Conservation (phyloP, 2,888 invertebrate genomes). For the Sialis fuliginosa region DNA sequence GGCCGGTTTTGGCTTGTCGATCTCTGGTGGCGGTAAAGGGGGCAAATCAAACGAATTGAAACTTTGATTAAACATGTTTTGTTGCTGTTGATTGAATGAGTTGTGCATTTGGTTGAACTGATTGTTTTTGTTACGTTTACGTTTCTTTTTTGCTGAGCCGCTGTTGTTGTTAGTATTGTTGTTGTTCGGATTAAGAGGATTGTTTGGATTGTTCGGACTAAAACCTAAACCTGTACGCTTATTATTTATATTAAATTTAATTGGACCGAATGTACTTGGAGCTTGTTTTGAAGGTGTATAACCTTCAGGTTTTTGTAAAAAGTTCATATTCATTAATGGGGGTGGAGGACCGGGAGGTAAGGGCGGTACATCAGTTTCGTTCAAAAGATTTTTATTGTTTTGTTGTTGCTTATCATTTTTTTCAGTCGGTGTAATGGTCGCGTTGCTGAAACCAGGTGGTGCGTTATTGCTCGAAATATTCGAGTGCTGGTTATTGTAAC, state of each 20-base stretch:
- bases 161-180: constrained; percentile 23
- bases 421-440: constrained; percentile 14
- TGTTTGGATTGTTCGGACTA: constrained; percentile 21
- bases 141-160: constrained; percentile 52
- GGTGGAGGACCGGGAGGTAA: constrained; percentile 39
- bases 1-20: constrained; percentile 26
- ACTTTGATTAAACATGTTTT: constrained; percentile 20
- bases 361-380: constrained; percentile 27
- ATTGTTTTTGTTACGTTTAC: constrained; percentile 50
- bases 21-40: constrained; percentile 31
- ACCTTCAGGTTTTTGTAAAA: constrained; percentile 22
- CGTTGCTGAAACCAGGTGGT: constrained; percentile 30
- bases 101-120: constrained; percentile 15
- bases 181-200: constrained; percentile 14
- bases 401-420: constrained; percentile 11
- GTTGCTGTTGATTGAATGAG: constrained; percentile 17
- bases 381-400: constrained; percentile 19
- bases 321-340: constrained; percentile 17
- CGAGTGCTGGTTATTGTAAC: constrained; percentile 12
- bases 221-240: constrained; percentile 20
- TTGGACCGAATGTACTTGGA: constrained; percentile 26
- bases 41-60: constrained; percentile 21
- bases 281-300: constrained; percentile 20
- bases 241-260: constrained; percentile 35
- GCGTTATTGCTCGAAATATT: constrained; percentile 21